Evolutionary conservation across 2,113 vertebrate species (phyloP), one percentile per base, ranked within the genome.

Genomic region (Salvelinus alpinus): DNA sequence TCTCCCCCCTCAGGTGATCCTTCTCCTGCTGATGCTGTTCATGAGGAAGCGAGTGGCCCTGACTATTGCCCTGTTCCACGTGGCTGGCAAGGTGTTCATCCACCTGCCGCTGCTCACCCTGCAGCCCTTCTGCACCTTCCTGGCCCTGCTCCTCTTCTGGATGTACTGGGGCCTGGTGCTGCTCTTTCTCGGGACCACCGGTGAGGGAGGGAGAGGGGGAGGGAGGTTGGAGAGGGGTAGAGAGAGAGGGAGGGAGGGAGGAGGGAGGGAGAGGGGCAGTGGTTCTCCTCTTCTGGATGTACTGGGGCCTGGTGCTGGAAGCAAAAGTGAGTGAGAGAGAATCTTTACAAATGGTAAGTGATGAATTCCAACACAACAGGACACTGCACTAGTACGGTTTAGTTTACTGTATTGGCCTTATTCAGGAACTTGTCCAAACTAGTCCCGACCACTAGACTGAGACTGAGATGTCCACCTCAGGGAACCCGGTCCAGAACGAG

Each of bases 51-150:
- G 96, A 5, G 97, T 99, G 68, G 95, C 96, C 57, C 94, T 99
- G 89, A 98, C 98, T 77, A 97, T 99, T 73, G 96, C 97, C 85
- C 93, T 99, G 92, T 99, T 99, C 90, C 96, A 98, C 0, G 98
- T 99, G 90, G 98, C 98, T 0, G 98, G 97, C 59, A 99, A 99
- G 76, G 98, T 99, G 79, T 99, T 99, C 88, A 94, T 96, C 84
- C 95, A 97, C 90, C 89, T 99, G 77, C 98, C 98, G 0, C 92
- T 99, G 59, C 94, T 99, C 72, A 95, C 96, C 84, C 95, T 98
- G 92, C 98, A 98, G 81, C 97, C 98, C 66, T 98, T 98, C 85
- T 95, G 97, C 94, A 99, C 98, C 8, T 97, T 99, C 86, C 92
- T 98, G 47, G 95, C 94, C 51, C 96, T 99, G 68, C 92, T 96